Conservation (phyloP, 2,888 invertebrate genomes). For the Brenthis ino region DNA sequence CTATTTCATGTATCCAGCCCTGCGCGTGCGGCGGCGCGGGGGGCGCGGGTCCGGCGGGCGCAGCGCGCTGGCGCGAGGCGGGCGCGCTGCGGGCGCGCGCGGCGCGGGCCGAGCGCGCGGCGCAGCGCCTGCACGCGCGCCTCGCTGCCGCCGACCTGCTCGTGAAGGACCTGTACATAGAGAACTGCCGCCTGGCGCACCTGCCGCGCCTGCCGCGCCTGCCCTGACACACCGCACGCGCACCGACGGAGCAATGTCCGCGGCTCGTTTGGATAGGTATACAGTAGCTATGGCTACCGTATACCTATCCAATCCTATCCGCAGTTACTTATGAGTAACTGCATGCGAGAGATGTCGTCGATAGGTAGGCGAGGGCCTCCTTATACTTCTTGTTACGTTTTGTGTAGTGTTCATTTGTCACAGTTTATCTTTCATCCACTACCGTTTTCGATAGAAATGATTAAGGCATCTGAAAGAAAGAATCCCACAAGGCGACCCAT, state of each 20-base stretch:
- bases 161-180: constrained; percentile 89
- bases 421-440: too few species aligned
- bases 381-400: too few species aligned
- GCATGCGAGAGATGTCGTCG: too few species aligned
- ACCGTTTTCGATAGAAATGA: too few species aligned
- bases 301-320: too few species aligned
- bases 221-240: constrained; percentile 82
- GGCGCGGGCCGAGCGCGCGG: constrained; percentile 87
- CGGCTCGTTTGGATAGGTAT: constrained; percentile 1
- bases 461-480: too few species aligned
- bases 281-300: not conserved
- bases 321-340: not conserved
- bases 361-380: too few species aligned
- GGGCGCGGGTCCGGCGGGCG: constrained; percentile 84
- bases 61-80: constrained; percentile 62
- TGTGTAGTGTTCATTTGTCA: too few species aligned
- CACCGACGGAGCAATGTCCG: constrained; percentile 62
- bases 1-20: not conserved
- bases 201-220: constrained; percentile 78
- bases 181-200: constrained; percentile 89
- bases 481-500: too few species aligned
- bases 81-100: constrained; percentile 68
- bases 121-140: constrained; percentile 77
- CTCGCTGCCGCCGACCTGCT: constrained; percentile 70
- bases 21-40: constrained; percentile 74